Evolutionary conservation across 2,797 vertebrate genomes (phyloP), one percentile per base, ranked within the genome.

Genomic region (Macrochelys suwanniensis): DNA sequence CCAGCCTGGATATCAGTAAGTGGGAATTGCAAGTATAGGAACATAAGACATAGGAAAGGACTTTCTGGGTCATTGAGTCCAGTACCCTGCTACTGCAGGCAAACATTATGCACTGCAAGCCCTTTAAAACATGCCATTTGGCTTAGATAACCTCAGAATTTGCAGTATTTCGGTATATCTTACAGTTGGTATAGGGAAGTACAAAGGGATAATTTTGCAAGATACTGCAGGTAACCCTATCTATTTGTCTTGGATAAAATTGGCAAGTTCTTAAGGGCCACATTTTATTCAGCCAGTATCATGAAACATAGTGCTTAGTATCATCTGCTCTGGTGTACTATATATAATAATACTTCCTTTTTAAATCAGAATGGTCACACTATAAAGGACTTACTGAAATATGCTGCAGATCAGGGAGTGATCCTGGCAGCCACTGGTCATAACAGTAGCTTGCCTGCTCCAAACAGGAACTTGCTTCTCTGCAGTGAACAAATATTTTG

Each of bases 311-410:
- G 33, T 50, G 26, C 49, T 80, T 49, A 78, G 54, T 47, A 56
- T 71, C 65, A 0, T 86, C 71, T 89, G 31, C 17, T 42, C 12
- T 57, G 17, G 7, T 59, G 11, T 80, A 37, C 54, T 68, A n/a
- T 37, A 89, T 76, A 4, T 53, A 76, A 5, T 28, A 45, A 87
- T 68, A 3, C 42, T 90, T 89, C n/a, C 11, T 89, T 94, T 89
- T 94, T 82, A 85, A 85, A 88, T 53, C 76, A 57, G 11, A 51
- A 23, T 80, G 42, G 68, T 84, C 88, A 90, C 89, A 57, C 84
- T 93, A 65, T 80, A 87, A 95, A 89, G 59, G 59, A 82, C 92
- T 87, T 93, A 83, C 50, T 84, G 83, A 90, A 89, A 89, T 68
- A 21, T 23, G 21, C 57, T 89, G 65, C 88, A 26, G 78, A 5